Base-by-base conservation (phyloP, 1,140 invertebrate species). In the Dryas iulia region DNA sequence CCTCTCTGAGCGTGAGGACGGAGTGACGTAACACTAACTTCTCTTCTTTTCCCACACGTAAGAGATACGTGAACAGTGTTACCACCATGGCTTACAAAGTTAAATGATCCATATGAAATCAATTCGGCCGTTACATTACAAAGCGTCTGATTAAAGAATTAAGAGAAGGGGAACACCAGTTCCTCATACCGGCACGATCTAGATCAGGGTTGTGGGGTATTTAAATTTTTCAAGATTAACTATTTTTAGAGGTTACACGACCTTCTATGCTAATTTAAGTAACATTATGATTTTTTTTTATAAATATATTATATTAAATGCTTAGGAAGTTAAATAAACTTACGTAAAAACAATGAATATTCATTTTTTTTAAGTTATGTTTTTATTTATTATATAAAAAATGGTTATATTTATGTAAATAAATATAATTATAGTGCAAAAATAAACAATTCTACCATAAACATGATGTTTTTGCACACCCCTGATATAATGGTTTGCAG, bases 401-500 rank as follows among this genome's bases (percentile, higher is more conserved):
- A n/a, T 35, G 5, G 12, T n/a, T 35, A 35, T n/a, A 14, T 1
- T 35, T 14, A 35, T 14, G 4, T 35, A n/a, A 3, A 35, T 14
- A 35, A 35, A n/a, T 11, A 35, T 35, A 14, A 33, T 33, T 31
- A 31, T 1, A 31, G 30, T 6, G 3, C 0, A 21, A 18, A 35
- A 47, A 47, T 18, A 3, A 21, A 47, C 14, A 47, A 21, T 47
- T 47, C 5, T 2, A 39, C 4, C 63, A 21, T 47, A 10, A 2
- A 47, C 1, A 8, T 18, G 18, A 6, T 47, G 14, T 47, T 47
- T 39, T 21, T 47, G 39, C 39, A 47, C 39, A 21, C 39, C 39
- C 39, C 39, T 47, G 10, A 47, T 47, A 47, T 8, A 47, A 47
- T 47, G 59, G 78, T 73, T 76, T 76, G 72, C 72, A 77, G 72